phyloP scores from a whole-genome alignment of 2,888 invertebrate genomes.

The Caenorhabditis sp. region DNA sequence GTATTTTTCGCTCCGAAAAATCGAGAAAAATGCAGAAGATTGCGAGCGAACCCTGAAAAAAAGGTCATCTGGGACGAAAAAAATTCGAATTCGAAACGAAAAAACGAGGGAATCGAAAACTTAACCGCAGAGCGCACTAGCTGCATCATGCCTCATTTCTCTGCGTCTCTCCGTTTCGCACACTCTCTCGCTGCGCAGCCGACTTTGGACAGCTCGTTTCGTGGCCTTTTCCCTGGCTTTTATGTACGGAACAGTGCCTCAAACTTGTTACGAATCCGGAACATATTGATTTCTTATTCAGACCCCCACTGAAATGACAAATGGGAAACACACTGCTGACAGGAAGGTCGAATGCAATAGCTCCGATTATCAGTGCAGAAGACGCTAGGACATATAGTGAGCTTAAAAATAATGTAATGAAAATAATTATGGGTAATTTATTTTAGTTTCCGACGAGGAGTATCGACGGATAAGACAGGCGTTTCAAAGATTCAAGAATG shows the following conservation, averaged over 20 bases:
- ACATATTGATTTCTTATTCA: constrained; percentile 5
- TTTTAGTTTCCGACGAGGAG: constrained; percentile 75
- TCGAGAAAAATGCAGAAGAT: too few species aligned
- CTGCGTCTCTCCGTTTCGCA: constrained; percentile 33
- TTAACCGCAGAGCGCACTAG: constrained; percentile 35
- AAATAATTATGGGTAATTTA: background rate
- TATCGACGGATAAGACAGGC: constrained; percentile 68
- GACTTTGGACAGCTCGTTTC: constrained; percentile 34
- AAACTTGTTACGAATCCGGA: background rate
- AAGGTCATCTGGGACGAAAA: too few species aligned
- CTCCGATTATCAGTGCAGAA: constrained; percentile 65
- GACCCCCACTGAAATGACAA: constrained; percentile 31
- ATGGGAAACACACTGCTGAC: constrained; percentile 66
- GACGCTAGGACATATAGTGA: constrained; percentile 61
- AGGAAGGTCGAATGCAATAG: constrained; percentile 49
- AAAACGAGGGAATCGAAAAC: constrained; percentile 27
- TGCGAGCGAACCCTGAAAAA: background rate
- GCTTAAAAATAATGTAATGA: background rate
- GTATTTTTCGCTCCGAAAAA: too few species aligned
- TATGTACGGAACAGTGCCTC: constrained; percentile 4
- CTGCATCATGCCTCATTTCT: constrained; percentile 12
- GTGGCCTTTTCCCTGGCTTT: constrained; percentile 33
- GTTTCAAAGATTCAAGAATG: constrained; percentile 73
- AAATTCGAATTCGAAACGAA: constrained; percentile 26
- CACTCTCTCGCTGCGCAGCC: constrained; percentile 47